Evolutionary conservation across 1,140 invertebrate genomes (phyloP).

Genomic region (Apis cerana): DNA sequence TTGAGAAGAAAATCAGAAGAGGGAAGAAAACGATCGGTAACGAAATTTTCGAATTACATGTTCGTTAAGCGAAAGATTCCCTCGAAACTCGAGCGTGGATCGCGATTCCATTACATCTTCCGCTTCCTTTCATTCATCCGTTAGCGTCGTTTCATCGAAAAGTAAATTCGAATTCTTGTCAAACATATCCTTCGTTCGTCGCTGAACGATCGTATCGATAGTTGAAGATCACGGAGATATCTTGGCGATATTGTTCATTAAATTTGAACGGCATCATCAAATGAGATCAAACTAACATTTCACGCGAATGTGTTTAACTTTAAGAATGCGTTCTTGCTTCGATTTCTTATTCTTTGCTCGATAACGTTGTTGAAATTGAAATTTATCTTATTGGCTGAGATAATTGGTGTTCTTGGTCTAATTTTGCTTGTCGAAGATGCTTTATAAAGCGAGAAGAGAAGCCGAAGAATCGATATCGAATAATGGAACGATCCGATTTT

Average conservation of each 20-base stretch:
- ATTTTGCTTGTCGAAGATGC: conserved; percentile 48
- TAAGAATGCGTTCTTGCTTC: conserved; percentile 34
- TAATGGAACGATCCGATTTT: conserved; percentile 25
- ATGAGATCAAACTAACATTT: too few relatives aligned
- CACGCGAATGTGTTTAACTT: too few relatives aligned
- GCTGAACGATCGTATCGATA: conserved; percentile 13
- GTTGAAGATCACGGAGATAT: not conserved
- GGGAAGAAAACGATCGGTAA: too few relatives aligned
- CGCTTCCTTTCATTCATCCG: not conserved
- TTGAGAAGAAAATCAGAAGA: too few relatives aligned
- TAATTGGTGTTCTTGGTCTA: conserved; percentile 37
- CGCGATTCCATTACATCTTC: not conserved
- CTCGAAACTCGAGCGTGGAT: not conserved
- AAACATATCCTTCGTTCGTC: conserved; percentile 19
- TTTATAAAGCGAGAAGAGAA: not conserved
- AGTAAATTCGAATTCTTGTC: conserved; percentile 5
- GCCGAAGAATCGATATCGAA: not conserved
- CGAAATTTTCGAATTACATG: too few relatives aligned
- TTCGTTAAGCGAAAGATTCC: too few relatives aligned
- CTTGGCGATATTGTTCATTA: not conserved
- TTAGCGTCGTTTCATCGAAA: not conserved
- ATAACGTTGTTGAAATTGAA: conserved; percentile 5
- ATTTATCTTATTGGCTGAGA: not conserved
- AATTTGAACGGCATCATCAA: not conserved
- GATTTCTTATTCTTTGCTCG: conserved; percentile 34